Percentiles rank a stretch among this genome's conserved stretches.
Conservation (phyloP, 1,140 invertebrate genomes). For the Gryon sp. region DNA sequence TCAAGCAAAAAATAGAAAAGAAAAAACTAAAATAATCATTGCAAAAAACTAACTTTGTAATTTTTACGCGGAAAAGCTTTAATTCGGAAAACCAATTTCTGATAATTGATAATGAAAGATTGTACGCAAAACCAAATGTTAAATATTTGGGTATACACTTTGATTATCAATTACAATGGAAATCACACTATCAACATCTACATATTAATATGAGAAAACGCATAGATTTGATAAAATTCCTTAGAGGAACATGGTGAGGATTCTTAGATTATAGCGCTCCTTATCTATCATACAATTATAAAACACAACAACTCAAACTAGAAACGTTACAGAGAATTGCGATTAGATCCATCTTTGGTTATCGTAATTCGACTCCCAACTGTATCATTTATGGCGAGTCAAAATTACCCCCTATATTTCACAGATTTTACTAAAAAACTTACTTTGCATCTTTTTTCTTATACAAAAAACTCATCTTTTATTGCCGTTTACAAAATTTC, state of each 20-base stretch:
- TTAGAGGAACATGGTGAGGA: slow-evolving; percentile 26
- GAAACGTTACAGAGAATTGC: slow-evolving; percentile 14
- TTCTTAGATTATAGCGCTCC: slow-evolving; percentile 8
- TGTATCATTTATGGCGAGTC: slow-evolving; percentile 16
- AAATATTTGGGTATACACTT: slow-evolving; percentile 11
- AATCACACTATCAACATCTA: slow-evolving; percentile 5
- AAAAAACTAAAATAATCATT: background rate
- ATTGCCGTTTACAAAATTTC: too few species aligned
- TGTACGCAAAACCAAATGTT: background rate
- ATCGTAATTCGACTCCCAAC: slow-evolving; percentile 22
- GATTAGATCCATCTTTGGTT: slow-evolving; percentile 7
- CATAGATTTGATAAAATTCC: slow-evolving; percentile 17
- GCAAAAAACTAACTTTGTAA: slow-evolving; percentile 13
- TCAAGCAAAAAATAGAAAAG: background rate
- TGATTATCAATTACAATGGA: slow-evolving; percentile 15
- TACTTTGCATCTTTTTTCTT: too few species aligned
- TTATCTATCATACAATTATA: background rate
- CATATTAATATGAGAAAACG: background rate
- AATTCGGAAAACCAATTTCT: background rate
- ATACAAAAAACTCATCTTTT: too few species aligned
- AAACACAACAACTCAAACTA: background rate
- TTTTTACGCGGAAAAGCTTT: slow-evolving; percentile 17
- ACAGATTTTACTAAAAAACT: background rate
- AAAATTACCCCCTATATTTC: background rate
- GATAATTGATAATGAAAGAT: background rate